Percentiles rank a stretch among this genome's conserved stretches.
phyloP scores from a whole-genome alignment of 2,797 vertebrate species.

The Phalloptychus januarius region DNA sequence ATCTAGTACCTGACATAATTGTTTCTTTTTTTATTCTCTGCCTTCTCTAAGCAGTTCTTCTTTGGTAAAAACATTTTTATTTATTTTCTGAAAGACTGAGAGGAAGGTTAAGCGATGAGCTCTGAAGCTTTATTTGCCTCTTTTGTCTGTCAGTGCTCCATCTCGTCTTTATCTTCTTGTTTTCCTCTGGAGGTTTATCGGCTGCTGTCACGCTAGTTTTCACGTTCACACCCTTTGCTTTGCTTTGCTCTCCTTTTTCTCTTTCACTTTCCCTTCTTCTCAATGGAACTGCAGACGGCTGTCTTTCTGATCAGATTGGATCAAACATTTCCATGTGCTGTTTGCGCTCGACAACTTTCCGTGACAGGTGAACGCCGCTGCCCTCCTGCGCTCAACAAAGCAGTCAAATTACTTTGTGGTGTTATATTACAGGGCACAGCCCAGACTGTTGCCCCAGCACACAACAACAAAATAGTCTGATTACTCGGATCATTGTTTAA shows the following conservation, averaged over 20 bases:
- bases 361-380: constrained; percentile 31
- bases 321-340: constrained; percentile 35
- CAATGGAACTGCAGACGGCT: constrained; percentile 25
- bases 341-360: constrained; percentile 38
- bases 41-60: constrained; percentile 13
- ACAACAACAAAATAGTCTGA: constrained; percentile 39
- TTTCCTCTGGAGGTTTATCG: constrained; percentile 30
- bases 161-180: constrained; percentile 8
- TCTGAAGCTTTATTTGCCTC: constrained; percentile 22
- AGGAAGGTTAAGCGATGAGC: constrained; percentile 40
- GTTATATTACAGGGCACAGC: constrained; percentile 55
- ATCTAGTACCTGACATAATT: constrained; percentile 25
- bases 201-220: constrained; percentile 43
- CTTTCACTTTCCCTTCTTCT: constrained; percentile 9
- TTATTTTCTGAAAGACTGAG: constrained; percentile 17
- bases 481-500: constrained; percentile 39
- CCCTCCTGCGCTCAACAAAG: constrained; percentile 37
- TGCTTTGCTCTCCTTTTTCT: neutral
- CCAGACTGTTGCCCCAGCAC: constrained; percentile 20
- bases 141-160: constrained; percentile 12
- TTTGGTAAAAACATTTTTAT: constrained; percentile 18
- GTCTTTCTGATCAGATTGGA: constrained; percentile 37
- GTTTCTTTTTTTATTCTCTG: constrained; percentile 7
- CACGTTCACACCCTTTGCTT: neutral
- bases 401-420: constrained; percentile 53